A percentile compares a stretch with the other conserved stretches of the same genome.
Conservation (phyloP, 2,113 vertebrate species). For the Silurus asotus region DNA sequence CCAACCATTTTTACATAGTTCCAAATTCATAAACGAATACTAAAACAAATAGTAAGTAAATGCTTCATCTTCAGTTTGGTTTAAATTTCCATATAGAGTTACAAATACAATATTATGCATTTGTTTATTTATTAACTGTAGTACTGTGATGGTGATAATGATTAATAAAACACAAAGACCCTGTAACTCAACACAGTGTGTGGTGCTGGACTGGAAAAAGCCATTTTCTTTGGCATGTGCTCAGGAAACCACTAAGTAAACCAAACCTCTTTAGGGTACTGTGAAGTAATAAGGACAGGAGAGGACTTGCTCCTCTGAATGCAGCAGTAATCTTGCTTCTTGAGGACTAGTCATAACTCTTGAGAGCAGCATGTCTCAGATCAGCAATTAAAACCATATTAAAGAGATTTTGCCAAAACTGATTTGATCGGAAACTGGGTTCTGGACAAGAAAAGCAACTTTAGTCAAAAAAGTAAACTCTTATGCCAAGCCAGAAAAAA, state of each 20-base stretch:
- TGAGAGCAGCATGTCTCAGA: neutral
- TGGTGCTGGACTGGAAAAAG: conserved; percentile 3
- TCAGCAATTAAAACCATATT: neutral
- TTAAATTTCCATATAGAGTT: neutral
- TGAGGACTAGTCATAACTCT: conserved; percentile 18
- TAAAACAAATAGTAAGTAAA: neutral
- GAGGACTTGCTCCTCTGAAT: conserved; percentile 11
- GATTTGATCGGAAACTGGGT: too few species aligned
- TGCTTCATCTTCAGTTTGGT: neutral
- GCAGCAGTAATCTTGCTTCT: neutral
- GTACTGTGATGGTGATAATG: neutral
- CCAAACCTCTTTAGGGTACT: conserved; percentile 20
- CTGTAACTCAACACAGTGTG: neutral
- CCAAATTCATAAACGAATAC: neutral
- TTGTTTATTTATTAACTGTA: neutral
- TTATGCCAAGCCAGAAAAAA: neutral
- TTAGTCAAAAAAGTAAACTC: neutral
- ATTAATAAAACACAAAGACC: neutral
- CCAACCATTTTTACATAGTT: neutral
- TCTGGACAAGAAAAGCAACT: neutral
- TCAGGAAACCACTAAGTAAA: conserved; percentile 30
- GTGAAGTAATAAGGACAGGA: conserved; percentile 9
- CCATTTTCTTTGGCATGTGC: conserved; percentile 17
- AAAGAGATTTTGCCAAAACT: neutral
- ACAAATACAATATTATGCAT: neutral